Evolutionary conservation across 2,888 invertebrate genomes (phyloP).

Genomic region (Platycnemis pennipes): DNA sequence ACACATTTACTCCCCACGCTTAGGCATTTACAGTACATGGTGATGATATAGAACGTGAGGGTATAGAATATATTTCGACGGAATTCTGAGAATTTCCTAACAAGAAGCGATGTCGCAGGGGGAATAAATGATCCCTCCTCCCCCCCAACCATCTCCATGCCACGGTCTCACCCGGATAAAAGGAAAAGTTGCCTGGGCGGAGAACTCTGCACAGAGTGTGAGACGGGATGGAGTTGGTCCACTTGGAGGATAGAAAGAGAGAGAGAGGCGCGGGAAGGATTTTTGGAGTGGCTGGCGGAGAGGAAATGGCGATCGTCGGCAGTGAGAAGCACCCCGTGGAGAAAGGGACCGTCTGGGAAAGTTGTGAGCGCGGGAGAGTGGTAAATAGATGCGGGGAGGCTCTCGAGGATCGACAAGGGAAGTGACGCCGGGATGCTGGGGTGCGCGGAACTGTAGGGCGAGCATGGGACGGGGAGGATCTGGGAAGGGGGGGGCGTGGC

Average conservation of each 20-base stretch:
- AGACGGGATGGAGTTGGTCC: neutral
- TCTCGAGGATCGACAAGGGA: slow-evolving; percentile 2
- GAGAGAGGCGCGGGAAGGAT: neutral
- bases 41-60: neutral
- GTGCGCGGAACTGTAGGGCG: neutral
- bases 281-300: neutral
- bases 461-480: neutral
- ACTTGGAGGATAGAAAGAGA: too few species aligned
- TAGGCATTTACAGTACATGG: neutral
- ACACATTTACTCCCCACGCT: neutral
- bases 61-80: neutral
- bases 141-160: neutral
- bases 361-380: neutral
- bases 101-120: neutral
- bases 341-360: slow-evolving; percentile 2
- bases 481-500: neutral
- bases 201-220: neutral
- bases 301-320: neutral
- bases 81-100: neutral
- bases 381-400: neutral
- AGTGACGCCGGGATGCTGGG: neutral
- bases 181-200: neutral
- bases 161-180: neutral
- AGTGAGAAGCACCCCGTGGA: neutral
- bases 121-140: neutral